phyloP scores from a whole-genome alignment of 2,888 invertebrate genomes.

The Callosobruchus maculatus region DNA sequence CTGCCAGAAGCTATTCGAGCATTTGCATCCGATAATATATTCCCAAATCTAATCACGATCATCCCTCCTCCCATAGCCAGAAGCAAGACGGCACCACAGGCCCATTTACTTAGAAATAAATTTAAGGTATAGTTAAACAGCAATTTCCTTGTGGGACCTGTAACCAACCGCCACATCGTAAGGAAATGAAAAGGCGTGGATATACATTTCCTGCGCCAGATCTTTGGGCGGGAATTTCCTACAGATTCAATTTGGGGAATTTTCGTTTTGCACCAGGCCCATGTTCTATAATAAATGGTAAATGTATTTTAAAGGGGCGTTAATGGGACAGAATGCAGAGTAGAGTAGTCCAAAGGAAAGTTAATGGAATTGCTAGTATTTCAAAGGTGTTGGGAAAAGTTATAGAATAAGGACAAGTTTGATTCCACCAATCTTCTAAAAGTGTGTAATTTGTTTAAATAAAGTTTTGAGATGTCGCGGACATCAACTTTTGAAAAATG shows the following conservation, averaged over 20 bases:
- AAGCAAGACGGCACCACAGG: neutral
- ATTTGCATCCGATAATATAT: neutral
- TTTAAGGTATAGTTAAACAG: constrained; percentile 3
- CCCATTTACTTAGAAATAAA: constrained; percentile 1
- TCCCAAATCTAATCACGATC: neutral
- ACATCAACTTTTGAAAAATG: too few relatives aligned
- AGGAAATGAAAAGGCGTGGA: constrained; percentile 37
- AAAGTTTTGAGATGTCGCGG: too few relatives aligned
- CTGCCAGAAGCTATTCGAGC: neutral
- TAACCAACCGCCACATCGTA: constrained; percentile 11
- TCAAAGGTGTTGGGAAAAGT: too few relatives aligned
- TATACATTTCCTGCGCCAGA: constrained; percentile 33
- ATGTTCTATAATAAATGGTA: neutral
- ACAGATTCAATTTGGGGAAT: constrained; percentile 30
- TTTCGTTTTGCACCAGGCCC: neutral
- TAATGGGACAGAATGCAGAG: too few relatives aligned
- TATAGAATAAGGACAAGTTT: too few relatives aligned
- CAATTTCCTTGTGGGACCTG: constrained; percentile 9
- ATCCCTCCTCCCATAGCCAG: neutral
- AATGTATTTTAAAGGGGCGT: neutral
- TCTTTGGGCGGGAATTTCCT: constrained; percentile 24
- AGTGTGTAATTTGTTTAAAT: too few relatives aligned
- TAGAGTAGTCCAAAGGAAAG: too few relatives aligned
- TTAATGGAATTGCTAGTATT: too few relatives aligned
- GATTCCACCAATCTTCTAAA: too few relatives aligned